phyloP scores from a whole-genome alignment of 2,113 vertebrate genomes.

The Arvicanthis niloticus region DNA sequence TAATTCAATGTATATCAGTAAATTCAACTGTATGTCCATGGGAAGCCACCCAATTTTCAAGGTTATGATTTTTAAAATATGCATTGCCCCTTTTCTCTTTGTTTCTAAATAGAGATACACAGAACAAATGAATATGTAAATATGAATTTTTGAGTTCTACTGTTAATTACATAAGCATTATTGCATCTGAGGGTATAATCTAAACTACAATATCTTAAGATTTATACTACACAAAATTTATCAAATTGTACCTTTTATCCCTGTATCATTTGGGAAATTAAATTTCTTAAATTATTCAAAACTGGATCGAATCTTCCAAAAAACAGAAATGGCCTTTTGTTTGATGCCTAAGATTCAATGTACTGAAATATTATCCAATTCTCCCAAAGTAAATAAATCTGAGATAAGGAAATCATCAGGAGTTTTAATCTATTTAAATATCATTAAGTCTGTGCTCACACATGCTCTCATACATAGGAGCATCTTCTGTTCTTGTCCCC shows the following conservation, averaged over 20 bases:
- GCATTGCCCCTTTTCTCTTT: not conserved
- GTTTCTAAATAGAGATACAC: not conserved
- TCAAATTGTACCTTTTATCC: not conserved
- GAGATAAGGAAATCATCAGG: slow-evolving; percentile 20
- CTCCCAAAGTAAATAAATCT: slow-evolving; percentile 57
- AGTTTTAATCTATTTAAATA: slow-evolving; percentile 23
- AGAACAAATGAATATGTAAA: not conserved
- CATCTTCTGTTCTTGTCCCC: not conserved
- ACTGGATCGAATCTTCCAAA: not conserved
- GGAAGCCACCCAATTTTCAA: not conserved
- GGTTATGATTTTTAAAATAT: not conserved
- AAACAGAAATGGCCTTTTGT: not conserved
- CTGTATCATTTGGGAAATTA: not conserved
- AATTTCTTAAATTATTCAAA: slow-evolving; percentile 24
- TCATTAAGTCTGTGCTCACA: not conserved
- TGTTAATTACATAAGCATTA: not conserved
- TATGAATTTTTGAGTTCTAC: not conserved
- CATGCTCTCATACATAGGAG: not conserved
- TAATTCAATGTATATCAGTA: not conserved
- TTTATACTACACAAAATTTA: not conserved
- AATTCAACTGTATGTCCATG: not conserved
- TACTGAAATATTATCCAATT: not conserved
- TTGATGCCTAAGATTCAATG: not conserved
- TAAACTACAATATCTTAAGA: not conserved
- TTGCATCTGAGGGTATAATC: not conserved